A percentile compares a stretch with the other conserved stretches of the same genome.
phyloP scores from a whole-genome alignment of 2,113 vertebrate species.

The Dipodomys spectabilis region DNA sequence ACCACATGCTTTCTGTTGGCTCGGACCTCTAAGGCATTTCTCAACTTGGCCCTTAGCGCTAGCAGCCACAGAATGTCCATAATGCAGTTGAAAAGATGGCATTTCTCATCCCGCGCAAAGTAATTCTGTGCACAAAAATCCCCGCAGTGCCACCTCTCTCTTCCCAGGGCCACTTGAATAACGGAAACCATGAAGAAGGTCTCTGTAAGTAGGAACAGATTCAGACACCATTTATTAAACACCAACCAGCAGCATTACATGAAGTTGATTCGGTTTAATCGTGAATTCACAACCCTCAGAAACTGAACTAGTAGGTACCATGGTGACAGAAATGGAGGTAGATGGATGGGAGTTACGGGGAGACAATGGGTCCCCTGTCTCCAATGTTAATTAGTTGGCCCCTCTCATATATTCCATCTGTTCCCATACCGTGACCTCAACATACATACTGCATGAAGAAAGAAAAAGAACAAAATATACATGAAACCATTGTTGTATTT shows the following conservation, averaged over 20 bases:
- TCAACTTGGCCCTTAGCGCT: neutral
- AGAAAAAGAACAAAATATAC: constrained; percentile 29
- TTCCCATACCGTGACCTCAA: constrained; percentile 69
- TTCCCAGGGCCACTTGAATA: neutral
- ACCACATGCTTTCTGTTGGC: neutral
- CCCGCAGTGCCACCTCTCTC: neutral
- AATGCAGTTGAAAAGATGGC: constrained; percentile 13
- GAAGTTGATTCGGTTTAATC: constrained; percentile 24
- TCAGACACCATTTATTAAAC: neutral
- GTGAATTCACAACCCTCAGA: constrained; percentile 26
- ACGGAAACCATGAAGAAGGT: neutral
- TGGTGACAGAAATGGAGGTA: constrained; percentile 73
- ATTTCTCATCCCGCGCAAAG: neutral
- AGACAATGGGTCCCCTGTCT: constrained; percentile 74
- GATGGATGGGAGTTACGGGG: constrained; percentile 68
- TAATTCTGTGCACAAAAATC: constrained; percentile 42
- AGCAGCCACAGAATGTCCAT: constrained; percentile 26
- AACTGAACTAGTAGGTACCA: constrained; percentile 53
- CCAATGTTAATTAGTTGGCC: constrained; percentile 75
- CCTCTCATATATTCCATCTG: constrained; percentile 77
- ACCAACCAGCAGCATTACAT: neutral
- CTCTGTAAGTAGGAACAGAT: neutral
- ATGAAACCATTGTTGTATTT: neutral
- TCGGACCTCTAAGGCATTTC: neutral
- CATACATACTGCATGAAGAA: constrained; percentile 35